phyloP scores from a whole-genome alignment of 2,797 vertebrate genomes.

The Sebastes variabilis region DNA sequence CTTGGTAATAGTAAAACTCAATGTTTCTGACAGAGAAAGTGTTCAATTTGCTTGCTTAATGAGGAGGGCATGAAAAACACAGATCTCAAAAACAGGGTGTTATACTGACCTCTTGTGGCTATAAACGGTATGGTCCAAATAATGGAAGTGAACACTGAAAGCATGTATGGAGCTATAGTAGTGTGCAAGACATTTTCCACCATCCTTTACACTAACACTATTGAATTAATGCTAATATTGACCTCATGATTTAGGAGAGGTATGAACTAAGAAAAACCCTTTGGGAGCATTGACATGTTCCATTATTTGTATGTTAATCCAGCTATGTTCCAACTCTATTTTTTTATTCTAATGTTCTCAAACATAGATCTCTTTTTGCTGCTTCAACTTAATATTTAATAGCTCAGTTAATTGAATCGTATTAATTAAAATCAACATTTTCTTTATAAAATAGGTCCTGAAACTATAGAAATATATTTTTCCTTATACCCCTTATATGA shows the following conservation, averaged over 20 bases:
- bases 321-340: neutral
- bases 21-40: neutral
- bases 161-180: constrained; percentile 46
- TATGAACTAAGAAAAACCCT: neutral
- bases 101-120: constrained; percentile 69
- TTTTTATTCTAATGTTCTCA: neutral
- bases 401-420: neutral
- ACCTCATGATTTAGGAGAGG: neutral
- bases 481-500: neutral
- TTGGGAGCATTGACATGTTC: neutral
- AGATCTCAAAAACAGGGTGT: constrained; percentile 24
- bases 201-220: neutral
- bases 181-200: constrained; percentile 24
- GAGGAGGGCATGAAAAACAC: neutral
- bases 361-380: neutral
- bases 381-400: neutral
- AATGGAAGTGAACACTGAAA: constrained; percentile 52
- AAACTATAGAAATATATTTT: neutral
- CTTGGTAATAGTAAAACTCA: neutral
- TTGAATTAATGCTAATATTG: neutral
- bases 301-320: neutral
- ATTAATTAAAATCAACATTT: neutral
- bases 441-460: neutral
- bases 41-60: constrained; percentile 7
- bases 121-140: constrained; percentile 42